phyloP scores from a whole-genome alignment of 2,797 vertebrate species.

The Astyanax mexicanus region DNA sequence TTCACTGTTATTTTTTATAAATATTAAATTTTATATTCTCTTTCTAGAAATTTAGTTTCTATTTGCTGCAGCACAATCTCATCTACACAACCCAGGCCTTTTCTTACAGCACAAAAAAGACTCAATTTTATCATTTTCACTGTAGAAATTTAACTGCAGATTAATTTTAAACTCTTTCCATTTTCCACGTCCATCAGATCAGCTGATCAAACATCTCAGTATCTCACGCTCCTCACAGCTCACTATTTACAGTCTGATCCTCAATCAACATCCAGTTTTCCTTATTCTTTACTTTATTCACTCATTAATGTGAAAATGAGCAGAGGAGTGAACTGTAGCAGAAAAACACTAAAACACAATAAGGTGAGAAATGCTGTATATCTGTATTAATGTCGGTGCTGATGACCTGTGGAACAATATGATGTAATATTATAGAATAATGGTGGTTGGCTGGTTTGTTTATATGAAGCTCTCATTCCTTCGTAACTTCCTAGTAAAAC shows the following conservation, averaged over 20 bases:
- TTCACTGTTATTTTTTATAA: too few relatives aligned
- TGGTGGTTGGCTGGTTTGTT: conserved; percentile 20
- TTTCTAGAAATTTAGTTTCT: too few relatives aligned
- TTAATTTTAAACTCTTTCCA: conserved; percentile 39
- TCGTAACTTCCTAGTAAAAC: conserved; percentile 80
- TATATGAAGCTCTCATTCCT: conserved; percentile 34
- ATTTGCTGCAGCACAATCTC: conserved; percentile 39
- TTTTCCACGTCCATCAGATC: conserved; percentile 20
- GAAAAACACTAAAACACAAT: conserved; percentile 49
- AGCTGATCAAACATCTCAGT: conserved; percentile 35
- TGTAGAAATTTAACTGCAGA: conserved; percentile 41
- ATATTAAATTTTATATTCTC: too few relatives aligned
- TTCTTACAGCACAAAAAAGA: conserved; percentile 20
- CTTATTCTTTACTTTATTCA: conserved; percentile 31
- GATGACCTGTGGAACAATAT: conserved; percentile 25
- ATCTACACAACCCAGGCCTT: conserved; percentile 16
- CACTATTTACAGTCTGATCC: conserved; percentile 46
- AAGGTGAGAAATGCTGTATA: too few relatives aligned
- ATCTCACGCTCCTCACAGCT: conserved; percentile 43
- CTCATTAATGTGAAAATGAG: conserved; percentile 44
- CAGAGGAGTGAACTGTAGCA: conserved; percentile 36
- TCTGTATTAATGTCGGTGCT: conserved; percentile 19
- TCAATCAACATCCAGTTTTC: conserved; percentile 25
- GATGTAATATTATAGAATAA: too few relatives aligned
- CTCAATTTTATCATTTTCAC: conserved; percentile 18